phyloP scores from a whole-genome alignment of 2,888 invertebrate species.

The Plagodis dolabraria region DNA sequence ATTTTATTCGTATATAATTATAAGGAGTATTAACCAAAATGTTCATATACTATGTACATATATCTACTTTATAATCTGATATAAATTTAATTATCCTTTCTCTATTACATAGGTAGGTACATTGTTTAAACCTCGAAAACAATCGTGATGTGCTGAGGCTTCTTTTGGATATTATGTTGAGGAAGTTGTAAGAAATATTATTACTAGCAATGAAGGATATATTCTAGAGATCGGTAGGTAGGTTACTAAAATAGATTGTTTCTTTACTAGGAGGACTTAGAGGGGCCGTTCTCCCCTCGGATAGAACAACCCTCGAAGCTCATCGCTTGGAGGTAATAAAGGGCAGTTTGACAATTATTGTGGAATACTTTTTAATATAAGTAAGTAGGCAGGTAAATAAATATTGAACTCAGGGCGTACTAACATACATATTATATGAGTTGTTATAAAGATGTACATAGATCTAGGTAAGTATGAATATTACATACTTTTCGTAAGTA shows the following conservation, averaged over 20 bases:
- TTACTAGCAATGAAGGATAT: too few species aligned
- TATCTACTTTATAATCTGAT: neutral
- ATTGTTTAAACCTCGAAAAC: too few species aligned
- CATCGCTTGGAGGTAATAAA: conserved; percentile 6
- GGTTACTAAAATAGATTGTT: conserved; percentile 10
- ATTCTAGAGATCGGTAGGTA: too few species aligned
- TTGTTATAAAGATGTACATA: too few species aligned
- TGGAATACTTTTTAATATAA: conserved; percentile 5
- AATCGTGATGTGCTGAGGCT: neutral
- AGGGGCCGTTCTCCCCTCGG: conserved; percentile 4
- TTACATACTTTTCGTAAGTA: too few species aligned
- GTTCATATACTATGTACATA: too few species aligned
- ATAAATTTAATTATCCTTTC: neutral
- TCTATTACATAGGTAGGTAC: neutral
- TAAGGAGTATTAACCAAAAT: too few species aligned
- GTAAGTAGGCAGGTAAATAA: neutral
- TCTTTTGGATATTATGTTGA: neutral
- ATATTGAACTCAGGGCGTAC: too few species aligned
- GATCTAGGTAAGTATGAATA: too few species aligned
- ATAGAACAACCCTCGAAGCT: conserved; percentile 8
- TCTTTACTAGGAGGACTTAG: conserved; percentile 1
- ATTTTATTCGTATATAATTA: too few species aligned
- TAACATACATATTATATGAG: too few species aligned
- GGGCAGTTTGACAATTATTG: conserved; percentile 8
- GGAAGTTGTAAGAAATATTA: too few species aligned